Base-by-base conservation (phyloP, 2,113 vertebrate genomes). In the Nettapus auritus region DNA sequence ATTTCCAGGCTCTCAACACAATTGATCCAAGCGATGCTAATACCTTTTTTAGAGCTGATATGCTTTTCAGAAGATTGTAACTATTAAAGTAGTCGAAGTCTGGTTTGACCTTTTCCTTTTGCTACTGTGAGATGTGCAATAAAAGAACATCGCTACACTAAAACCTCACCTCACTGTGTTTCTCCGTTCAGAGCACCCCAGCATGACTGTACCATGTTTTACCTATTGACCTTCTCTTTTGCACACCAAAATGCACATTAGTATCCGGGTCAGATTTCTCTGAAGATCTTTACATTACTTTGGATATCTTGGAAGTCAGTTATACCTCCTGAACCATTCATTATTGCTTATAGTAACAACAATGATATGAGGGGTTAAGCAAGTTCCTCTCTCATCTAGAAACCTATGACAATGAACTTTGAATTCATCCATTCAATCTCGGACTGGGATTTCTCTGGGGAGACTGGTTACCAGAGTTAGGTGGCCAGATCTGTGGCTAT, bases 231-330 rank as follows among this genome's bases (percentile, higher is more conserved):
- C 55, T 66, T 46, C 87, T 57, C 48, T 50, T 38, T 78, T 66
- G 31, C 23, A 13, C 18, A 17, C 12, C 33, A 53, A 55, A 63
- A n/a, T 44, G 36, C 33, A 57, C 1, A 0, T 23, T 18, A 1
- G 0, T 36, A 38, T 59, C 40, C 78, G 59, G 74, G 18, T 78
- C 57, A 82, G 53, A 50, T 21, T 52, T 59, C 48, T n/a, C 62
- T 63, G 56, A 34, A 29, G 13, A 23, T 15, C 34, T 57, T 74
- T 18, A 3, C 9, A 46, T 68, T 22, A 38, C 31, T 55, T 33
- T 6, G 25, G 67, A 31, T 36, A 18, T 28, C 29, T 56, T 33
- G 52, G 42, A 63, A 60, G 23, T 87, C 33, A 93, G 52, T 38
- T 42, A 55, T 13, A 21, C 38, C 29, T 31, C 52, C 16, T 67